A percentile compares a stretch with the other conserved stretches of the same genome.
Evolutionary conservation across 2,888 invertebrate species (phyloP).

Genomic region (Xylocampa areola): DNA sequence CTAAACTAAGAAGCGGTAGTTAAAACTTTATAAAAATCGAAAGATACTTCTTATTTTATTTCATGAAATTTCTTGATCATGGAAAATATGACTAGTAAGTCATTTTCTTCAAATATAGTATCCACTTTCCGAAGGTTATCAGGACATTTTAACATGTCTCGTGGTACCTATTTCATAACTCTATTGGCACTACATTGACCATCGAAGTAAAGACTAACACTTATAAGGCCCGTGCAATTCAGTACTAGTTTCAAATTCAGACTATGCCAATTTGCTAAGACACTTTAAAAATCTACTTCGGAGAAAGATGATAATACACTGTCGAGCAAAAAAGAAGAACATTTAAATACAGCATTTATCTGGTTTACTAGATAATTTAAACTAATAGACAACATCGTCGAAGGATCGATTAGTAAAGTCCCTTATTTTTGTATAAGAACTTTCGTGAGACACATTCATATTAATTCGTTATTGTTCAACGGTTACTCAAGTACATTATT

Average conservation of each 20-base stretch:
- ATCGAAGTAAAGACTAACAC: constrained; percentile 52
- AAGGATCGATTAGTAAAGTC: no score
- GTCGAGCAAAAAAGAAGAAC: constrained; percentile 38
- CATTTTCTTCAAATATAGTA: background rate
- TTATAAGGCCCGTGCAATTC: constrained; percentile 59
- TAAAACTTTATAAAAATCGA: no score
- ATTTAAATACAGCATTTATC: background rate
- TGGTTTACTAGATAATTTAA: background rate
- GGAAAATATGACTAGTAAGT: background rate
- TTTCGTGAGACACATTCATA: no score
- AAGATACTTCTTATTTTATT: background rate
- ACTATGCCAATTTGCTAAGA: constrained; percentile 60
- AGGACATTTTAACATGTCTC: background rate
- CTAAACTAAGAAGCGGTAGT: constrained; percentile 1
- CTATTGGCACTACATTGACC: constrained; percentile 17
- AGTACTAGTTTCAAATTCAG: constrained; percentile 53
- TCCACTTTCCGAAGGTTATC: background rate
- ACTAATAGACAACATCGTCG: background rate
- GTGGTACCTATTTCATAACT: background rate
- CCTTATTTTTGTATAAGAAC: no score
- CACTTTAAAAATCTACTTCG: constrained; percentile 58
- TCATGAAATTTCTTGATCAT: background rate
- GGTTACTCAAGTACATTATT: no score
- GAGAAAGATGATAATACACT: constrained; percentile 47
- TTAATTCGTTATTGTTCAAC: no score